A percentile compares a stretch with the other conserved stretches of the same genome.
Conservation (phyloP, 2,888 invertebrate genomes). For the Drosophila quasianomalipes region DNA sequence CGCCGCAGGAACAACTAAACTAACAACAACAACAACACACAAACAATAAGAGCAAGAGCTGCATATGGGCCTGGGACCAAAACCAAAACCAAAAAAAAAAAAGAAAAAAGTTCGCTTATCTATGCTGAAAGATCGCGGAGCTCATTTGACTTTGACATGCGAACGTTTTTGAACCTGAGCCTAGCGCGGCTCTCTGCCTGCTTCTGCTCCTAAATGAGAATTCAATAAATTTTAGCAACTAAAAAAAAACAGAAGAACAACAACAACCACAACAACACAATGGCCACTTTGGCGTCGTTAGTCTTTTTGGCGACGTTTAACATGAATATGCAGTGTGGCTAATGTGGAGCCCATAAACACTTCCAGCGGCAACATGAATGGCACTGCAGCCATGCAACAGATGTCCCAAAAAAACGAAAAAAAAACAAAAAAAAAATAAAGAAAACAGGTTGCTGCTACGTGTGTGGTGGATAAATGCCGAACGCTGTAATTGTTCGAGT, state of each 20-base stretch:
- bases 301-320: slow-evolving; percentile 78
- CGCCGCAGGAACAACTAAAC: slow-evolving; percentile 16
- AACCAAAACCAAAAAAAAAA: slow-evolving; percentile 8
- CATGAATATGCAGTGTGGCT: slow-evolving; percentile 84
- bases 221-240: slow-evolving; percentile 82
- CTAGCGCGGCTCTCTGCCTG: slow-evolving; percentile 27
- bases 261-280: slow-evolving; percentile 62
- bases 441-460: slow-evolving; percentile 68
- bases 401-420: slow-evolving; percentile 43
- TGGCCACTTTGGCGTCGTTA: slow-evolving; percentile 68
- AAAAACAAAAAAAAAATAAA: slow-evolving; percentile 5
- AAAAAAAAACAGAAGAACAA: slow-evolving; percentile 18
- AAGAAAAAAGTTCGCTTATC: slow-evolving; percentile 69
- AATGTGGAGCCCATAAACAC: slow-evolving; percentile 84
- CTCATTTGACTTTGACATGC: slow-evolving; percentile 55
- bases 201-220: slow-evolving; percentile 77
- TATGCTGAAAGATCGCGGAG: slow-evolving; percentile 72
- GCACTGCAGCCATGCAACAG: slow-evolving; percentile 55
- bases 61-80: slow-evolving; percentile 37
- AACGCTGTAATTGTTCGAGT: slow-evolving; percentile 9
- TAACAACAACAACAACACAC: slow-evolving; percentile 26
- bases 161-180: slow-evolving; percentile 57
- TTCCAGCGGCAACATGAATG: slow-evolving; percentile 81
- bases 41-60: slow-evolving; percentile 29
- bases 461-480: slow-evolving; percentile 59